Conservation (phyloP, 2,113 vertebrate genomes). For the Mesoclemmys tuberculata region DNA sequence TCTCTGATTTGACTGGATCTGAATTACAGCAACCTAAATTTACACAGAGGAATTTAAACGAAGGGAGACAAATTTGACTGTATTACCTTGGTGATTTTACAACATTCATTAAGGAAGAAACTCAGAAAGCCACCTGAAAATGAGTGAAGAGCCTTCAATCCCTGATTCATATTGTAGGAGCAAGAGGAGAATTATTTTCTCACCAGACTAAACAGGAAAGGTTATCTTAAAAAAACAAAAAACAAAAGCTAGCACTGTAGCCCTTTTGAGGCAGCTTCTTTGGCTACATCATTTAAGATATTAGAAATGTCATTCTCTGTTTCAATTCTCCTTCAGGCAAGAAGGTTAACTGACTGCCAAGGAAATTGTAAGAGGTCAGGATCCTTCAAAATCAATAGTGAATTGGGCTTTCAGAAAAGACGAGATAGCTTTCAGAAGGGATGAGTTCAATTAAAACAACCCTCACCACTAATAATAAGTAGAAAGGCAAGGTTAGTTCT, state of each 20-base stretch:
- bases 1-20: conserved; percentile 23
- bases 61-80: neutral
- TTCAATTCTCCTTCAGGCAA: conserved; percentile 74
- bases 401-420: conserved; percentile 32
- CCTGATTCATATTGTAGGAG: neutral
- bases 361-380: conserved; percentile 63
- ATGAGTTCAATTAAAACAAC: conserved; percentile 73
- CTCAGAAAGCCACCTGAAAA: conserved; percentile 5
- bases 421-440: conserved; percentile 67
- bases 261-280: conserved; percentile 26
- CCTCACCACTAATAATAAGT: conserved; percentile 56
- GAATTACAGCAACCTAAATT: conserved; percentile 9
- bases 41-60: neutral
- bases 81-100: neutral
- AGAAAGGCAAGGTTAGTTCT: conserved; percentile 33
- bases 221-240: neutral
- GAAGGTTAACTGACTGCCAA: conserved; percentile 68
- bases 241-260: conserved; percentile 39
- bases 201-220: conserved; percentile 41
- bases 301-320: conserved; percentile 69
- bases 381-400: conserved; percentile 75
- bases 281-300: conserved; percentile 62
- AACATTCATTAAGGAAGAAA: conserved; percentile 3
- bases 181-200: neutral
- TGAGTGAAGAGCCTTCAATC: neutral